Evolutionary conservation across 2,888 invertebrate species (phyloP), one percentile per base, ranked within the genome.

Genomic region (Cynaeus angustus): DNA sequence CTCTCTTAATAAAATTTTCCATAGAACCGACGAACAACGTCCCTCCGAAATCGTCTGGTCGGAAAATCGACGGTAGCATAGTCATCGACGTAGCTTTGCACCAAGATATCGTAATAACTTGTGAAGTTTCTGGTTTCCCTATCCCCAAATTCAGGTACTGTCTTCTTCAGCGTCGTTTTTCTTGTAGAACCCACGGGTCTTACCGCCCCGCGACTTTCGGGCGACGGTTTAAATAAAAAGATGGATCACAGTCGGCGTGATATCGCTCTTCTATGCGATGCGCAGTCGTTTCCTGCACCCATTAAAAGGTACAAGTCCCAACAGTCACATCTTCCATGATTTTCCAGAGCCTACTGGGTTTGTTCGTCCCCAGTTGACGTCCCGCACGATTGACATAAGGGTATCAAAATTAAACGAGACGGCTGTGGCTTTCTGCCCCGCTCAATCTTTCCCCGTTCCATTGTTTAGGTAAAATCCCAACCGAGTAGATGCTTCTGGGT

Each of bases 371-470:
- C 89, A 89, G 82, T 85, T 91, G 77, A 88, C 89, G 82, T 87
- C 87, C 78, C 84, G 86, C 76, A 88, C 86, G 76, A 89, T 91
- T 76, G 89, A 84, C 81, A 83, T 85, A 65, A 80, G 80, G 75
- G 77, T 75, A 65, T 77, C 81, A 41, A 73, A 68, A 50, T 66
- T 77, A 66, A 81, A 81, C 74, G 81, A 82, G 75, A 83, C 84
- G 74, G 82, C 85, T 75, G 86, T 91, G 70, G 87, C 91, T 77
- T 87, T 92, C 79, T 94, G 93, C 84, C 90, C 91, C 77, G 90
- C 91, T 80, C 93, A 94, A 87, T 91, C 91, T 70, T 92, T 88
- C 85, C 93, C 93, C 70, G 89, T 91, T 82, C 92, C 93, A 71
- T 84, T 86, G 62, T 92, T 91, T 88, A 93, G 93, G 93, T 93